Evolutionary conservation across 2,888 invertebrate species (phyloP), one percentile per base, ranked within the genome.

Genomic region (Tiliacea citrago): DNA sequence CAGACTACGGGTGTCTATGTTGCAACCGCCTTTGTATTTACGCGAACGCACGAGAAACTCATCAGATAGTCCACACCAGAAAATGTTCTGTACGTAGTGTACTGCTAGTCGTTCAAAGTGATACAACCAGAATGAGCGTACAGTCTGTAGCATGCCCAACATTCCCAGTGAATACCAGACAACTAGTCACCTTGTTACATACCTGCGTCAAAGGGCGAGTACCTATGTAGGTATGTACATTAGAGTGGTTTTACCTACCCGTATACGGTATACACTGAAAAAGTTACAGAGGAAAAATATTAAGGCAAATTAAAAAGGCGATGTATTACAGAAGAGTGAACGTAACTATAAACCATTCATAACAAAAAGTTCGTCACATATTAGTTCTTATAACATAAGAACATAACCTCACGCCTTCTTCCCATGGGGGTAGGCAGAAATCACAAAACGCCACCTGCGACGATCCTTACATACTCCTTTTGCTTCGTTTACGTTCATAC

Each of bases 161-260:
- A 39, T 53, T 68, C 68, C 21, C 1, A n/a, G 21, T 21, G 7
- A 35, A 47, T 68, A 47, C n/a, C 58, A 47, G 45, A 24, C 49
- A 39, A 7, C 42, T 53, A 77, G 68, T 51, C 58, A 60, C 51
- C 51, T 21, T 29, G 58, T 13, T 24, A 18, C 51, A 39, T 7
- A 12, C 16, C 51, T 24, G 21, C 16, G 68, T 29, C 66, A 68
- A 60, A 77, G 68, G 49, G 29, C 18, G n/a, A 8, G 47, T n/a
- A 68, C 24, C 16, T 45, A 18, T 18, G 7, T 67, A 21, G 4
- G 4, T 29, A 58, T 60, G 18, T 74, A 35, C 18, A 12, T 42
- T 13, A 45, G 13, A 29, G 6, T 4, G 3, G 21, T 7, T 24
- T 45, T 58, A 21, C 13, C 13, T 61, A n/a, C 13, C 9, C 13